Evolutionary conservation across 2,797 vertebrate species (phyloP), one percentile per base, ranked within the genome.

Genomic region (Poecilia velifera): DNA sequence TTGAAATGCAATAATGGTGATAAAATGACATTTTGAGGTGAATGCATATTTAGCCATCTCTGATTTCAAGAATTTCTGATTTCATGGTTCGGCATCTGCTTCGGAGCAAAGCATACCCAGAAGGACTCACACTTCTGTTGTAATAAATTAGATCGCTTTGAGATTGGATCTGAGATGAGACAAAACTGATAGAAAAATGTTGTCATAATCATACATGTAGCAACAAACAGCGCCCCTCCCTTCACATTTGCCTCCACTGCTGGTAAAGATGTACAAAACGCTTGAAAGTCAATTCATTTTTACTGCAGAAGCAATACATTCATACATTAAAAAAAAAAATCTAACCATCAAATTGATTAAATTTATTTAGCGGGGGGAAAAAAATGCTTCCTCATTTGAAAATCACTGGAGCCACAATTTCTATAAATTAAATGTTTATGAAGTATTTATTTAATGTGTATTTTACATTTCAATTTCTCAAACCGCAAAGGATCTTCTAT

Each of bases 1-100:
- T 90, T 81, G 85, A 55, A 78, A 83, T 84, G 83, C 88, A 91
- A 86, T 89, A 86, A 89, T 80, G 87, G 88, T 68, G 74, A 81
- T 43, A 82, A 47, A 64, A 84, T 76, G 46, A 79, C 83, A 81
- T 34, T 75, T 73, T 25, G 51, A 86, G 55, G 73, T 70, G 79
- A 90, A 87, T 46, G 53, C 81, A 80, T 9, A 70, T 55, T 80
- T 83, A 75, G 80, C 82, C 47, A 76, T 80, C 59, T 83, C 78
- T 71, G 68, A 82, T 83, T 75, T 68, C 59, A 72, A 75, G 82
- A 74, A 76, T 76, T 51, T 84, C 78, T 66, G 72, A 82, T 81
- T 46, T 1, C 80, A 83, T 31, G 78, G 43, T 71, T 71, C 86
- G 80, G 76, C 72, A 46, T 78, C 75, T 70, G 28, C 88, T 87